Conservation (phyloP, 2,888 invertebrate genomes). For the Tetramorium bicarinatum region DNA sequence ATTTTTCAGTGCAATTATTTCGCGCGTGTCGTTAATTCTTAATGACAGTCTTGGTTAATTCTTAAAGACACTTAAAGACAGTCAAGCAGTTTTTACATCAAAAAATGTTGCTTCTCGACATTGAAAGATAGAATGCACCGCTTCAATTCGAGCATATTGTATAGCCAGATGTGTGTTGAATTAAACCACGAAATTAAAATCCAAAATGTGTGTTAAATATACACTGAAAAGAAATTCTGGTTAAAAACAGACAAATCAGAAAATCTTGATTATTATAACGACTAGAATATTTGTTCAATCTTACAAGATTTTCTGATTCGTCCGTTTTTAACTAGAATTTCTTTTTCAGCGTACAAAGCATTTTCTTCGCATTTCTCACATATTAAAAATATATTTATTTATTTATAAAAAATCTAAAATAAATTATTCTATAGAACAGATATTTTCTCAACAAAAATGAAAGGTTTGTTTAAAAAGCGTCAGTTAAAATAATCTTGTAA, state of each 20-base stretch:
- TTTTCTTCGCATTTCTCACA: not conserved
- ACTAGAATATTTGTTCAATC: too few relatives aligned
- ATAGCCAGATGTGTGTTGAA: not conserved
- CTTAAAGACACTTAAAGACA: not conserved
- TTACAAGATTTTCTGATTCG: too few relatives aligned
- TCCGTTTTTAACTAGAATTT: too few relatives aligned
- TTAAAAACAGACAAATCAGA: too few relatives aligned
- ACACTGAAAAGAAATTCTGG: too few relatives aligned
- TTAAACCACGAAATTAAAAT: constrained; percentile 12
- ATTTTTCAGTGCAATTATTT: not conserved
- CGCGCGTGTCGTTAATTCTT: not conserved
- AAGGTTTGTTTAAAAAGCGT: not conserved
- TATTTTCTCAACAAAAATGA: not conserved
- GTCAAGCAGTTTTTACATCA: not conserved
- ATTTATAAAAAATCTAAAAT: not conserved
- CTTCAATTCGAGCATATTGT: not conserved
- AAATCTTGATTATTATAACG: too few relatives aligned
- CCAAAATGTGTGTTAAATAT: constrained; percentile 2
- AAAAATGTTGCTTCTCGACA: not conserved
- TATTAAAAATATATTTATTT: not conserved
- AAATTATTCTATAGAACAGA: not conserved
- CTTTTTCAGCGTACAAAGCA: not conserved
- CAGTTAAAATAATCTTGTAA: not conserved
- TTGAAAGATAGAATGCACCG: not conserved
- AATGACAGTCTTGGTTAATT: constrained; percentile 16